phyloP scores from a whole-genome alignment of 1,140 invertebrate species.

The Colletes latitarsis region DNA sequence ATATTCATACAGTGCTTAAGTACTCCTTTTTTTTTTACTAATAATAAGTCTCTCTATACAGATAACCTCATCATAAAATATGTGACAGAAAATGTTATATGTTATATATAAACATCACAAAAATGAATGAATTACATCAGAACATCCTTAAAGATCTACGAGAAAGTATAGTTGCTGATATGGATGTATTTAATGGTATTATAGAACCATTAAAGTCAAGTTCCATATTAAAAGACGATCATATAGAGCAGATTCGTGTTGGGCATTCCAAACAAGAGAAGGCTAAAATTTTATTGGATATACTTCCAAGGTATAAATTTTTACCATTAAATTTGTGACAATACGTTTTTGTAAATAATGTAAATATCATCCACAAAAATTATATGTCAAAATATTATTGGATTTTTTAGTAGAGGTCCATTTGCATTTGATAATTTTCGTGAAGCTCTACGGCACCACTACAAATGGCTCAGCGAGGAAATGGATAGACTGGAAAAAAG shows the following conservation, averaged over 20 bases:
- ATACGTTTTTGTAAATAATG: no score
- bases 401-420: conserved; percentile 69
- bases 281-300: conserved; percentile 68
- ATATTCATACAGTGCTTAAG: background rate
- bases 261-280: conserved; percentile 60
- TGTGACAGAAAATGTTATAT: background rate
- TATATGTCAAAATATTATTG: conserved; percentile 25
- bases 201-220: conserved; percentile 64
- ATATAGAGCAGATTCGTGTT: conserved; percentile 66
- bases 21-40: background rate
- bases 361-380: conserved; percentile 16
- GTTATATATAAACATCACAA: conserved; percentile 10
- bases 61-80: conserved; percentile 8
- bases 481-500: conserved; percentile 68
- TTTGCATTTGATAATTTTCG: conserved; percentile 73
- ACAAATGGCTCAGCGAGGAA: conserved; percentile 72
- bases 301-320: conserved; percentile 70
- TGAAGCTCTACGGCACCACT: conserved; percentile 72
- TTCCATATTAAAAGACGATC: conserved; percentile 70
- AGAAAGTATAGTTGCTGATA: conserved; percentile 70
- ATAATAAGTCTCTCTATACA: background rate
- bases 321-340: background rate
- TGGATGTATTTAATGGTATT: conserved; percentile 76
- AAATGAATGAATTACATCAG: conserved; percentile 72
- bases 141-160: conserved; percentile 69